Evolutionary conservation across 2,888 invertebrate genomes (phyloP), one percentile per base, ranked within the genome.

Genomic region (Nowickia ferox): DNA sequence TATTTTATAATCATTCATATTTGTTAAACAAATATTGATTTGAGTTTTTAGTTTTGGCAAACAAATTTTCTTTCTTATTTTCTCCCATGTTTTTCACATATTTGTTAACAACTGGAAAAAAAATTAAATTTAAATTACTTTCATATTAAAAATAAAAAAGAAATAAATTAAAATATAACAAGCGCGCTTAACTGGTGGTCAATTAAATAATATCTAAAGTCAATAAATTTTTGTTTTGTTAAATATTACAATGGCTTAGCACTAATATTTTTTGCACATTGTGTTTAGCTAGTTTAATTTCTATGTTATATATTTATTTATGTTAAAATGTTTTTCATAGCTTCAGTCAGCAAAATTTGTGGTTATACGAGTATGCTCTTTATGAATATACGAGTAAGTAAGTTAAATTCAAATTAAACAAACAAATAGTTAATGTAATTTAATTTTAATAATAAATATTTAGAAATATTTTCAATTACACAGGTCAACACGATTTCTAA

Each of bases 21-120:
- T 61, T 81, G 68, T 30, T 42, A 69, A 81, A 75, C 44, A 75
- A 81, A 75, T 75, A 75, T 81, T 69, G 44, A 38, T 17, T 78
- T 57, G 22, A 66, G 48, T 42, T 80, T 72, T 61, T 69, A 40
- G 57, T 55, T 40, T 59, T 53, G 15, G 5, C 11, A 48, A n/a
- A 30, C 30, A 30, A 30, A 30, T 30, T 68, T 59, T 66, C 0
- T 59, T 69, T 51, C 2, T 61, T 22, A 22, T 5, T 61, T 44
- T 79, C 19, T 55, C 65, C 65, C 10, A 13, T 9, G 17, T 57
- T 9, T 72, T 57, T 17, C 17, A 48, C 22, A 48, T 30, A 30
- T 9, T 17, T 38, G 61, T 44, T 19, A 5, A 17, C 44, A 66
- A 40, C 2, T 46, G 48, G 30, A 30, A 59, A 59, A n/a, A 30